phyloP scores from a whole-genome alignment of 2,797 vertebrate species.

The Micrastur ruficollis region DNA sequence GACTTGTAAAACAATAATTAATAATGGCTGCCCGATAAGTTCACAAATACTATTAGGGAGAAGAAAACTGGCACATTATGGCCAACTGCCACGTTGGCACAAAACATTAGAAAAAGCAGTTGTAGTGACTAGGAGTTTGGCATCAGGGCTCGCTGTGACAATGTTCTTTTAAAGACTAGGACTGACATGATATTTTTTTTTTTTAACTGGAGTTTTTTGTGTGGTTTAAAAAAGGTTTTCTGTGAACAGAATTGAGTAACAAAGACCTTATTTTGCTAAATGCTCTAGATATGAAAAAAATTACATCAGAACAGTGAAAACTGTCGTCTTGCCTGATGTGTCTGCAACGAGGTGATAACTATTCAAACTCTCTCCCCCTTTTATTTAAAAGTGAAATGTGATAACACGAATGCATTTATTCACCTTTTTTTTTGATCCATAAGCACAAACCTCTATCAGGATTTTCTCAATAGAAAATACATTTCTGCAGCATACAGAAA shows the following conservation, averaged over 20 bases:
- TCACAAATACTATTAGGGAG: background rate
- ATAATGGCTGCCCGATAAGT: background rate
- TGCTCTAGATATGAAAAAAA: background rate
- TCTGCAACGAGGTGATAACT: background rate
- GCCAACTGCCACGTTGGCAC: too few relatives aligned
- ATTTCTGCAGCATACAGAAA: background rate
- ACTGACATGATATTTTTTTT: background rate
- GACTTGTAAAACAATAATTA: background rate
- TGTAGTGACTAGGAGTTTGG: background rate
- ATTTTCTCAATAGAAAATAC: background rate
- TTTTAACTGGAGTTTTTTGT: background rate
- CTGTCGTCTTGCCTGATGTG: background rate
- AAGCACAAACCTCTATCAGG: background rate
- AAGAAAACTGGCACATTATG: background rate
- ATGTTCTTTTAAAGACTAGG: background rate
- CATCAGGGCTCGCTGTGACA: accelerated
- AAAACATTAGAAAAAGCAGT: background rate
- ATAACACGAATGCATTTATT: background rate
- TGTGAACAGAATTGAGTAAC: background rate
- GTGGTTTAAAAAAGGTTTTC: background rate
- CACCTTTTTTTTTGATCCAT: background rate
- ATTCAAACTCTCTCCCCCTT: background rate
- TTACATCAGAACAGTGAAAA: background rate
- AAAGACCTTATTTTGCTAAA: background rate
- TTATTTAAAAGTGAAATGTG: background rate